These are phyloP conservation scores for Pseudonaja textilis DNA, from an alignment of 2,113 vertebrate genomes.

Conservation along the genomic window DNA sequence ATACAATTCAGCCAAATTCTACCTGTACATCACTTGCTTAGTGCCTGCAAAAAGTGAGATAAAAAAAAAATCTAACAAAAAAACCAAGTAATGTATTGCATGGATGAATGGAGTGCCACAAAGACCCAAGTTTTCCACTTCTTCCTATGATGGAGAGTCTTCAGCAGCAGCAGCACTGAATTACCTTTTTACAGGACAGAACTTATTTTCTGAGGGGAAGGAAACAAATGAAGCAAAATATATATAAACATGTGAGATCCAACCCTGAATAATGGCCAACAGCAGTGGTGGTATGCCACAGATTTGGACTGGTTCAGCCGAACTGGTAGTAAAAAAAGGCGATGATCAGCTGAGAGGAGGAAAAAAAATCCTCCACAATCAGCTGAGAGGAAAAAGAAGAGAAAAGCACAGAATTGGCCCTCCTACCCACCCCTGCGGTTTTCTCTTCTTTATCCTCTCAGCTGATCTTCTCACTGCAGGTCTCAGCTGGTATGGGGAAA, in stretches of 20 bases:
- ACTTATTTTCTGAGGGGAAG: not conserved
- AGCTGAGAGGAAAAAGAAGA: too few relatives aligned
- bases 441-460: too few relatives aligned
- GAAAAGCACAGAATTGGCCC: too few relatives aligned
- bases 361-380: too few relatives aligned
- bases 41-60: not conserved
- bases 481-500: too few relatives aligned
- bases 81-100: not conserved
- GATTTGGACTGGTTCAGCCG: too few relatives aligned
- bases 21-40: not conserved
- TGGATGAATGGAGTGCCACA: not conserved
- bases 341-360: too few relatives aligned
- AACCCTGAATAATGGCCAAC: not conserved
- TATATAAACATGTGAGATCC: not conserved
- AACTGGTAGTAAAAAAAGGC: too few relatives aligned
- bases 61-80: not conserved
- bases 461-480: too few relatives aligned
- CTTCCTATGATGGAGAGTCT: not conserved
- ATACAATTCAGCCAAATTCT: not conserved
- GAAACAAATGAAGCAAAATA: not conserved
- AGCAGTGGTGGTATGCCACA: too few relatives aligned
- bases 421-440: too few relatives aligned
- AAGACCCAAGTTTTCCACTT: not conserved
- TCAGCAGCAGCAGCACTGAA: not conserved
- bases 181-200: not conserved